A percentile compares a stretch with the other conserved stretches of the same genome.
Evolutionary conservation across 2,113 vertebrate species (phyloP).

Genomic region (Solenodon paradoxus): DNA sequence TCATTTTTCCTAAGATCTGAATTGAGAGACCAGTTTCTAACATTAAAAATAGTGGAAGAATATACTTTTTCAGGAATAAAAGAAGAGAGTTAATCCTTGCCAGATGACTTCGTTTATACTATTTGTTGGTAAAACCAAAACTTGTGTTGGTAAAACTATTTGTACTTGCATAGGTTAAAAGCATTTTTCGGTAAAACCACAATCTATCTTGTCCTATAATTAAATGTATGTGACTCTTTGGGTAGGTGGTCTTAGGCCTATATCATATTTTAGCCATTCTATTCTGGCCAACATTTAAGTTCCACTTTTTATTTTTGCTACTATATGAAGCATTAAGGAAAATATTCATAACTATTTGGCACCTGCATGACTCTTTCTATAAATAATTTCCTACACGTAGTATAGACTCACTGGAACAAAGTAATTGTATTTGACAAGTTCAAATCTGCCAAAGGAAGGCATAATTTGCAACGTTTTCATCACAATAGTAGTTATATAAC

Average conservation of each 20-base stretch:
- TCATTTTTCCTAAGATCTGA: neutral
- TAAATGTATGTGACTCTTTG: neutral
- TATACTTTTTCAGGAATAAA: neutral
- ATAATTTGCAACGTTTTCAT: neutral
- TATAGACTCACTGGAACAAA: conserved; percentile 21
- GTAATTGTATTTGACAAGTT: neutral
- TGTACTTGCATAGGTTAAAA: no score
- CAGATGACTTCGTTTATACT: neutral
- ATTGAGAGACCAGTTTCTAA: neutral
- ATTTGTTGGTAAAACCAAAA: no score
- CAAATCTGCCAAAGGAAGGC: neutral
- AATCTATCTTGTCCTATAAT: neutral
- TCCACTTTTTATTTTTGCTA: neutral
- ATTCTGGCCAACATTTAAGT: neutral
- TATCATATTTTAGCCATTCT: neutral
- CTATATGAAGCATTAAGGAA: neutral
- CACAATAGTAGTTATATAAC: neutral
- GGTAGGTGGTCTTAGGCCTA: neutral
- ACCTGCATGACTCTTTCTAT: neutral
- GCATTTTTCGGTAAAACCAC: neutral
- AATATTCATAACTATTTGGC: neutral
- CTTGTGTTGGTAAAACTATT: no score
- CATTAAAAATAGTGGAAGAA: neutral
- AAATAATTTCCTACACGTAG: neutral
- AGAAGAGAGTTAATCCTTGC: neutral